Percentiles rank a stretch among this genome's conserved stretches.
Evolutionary conservation across 2,888 invertebrate genomes (phyloP).

Genomic region (Papilio gigon): DNA sequence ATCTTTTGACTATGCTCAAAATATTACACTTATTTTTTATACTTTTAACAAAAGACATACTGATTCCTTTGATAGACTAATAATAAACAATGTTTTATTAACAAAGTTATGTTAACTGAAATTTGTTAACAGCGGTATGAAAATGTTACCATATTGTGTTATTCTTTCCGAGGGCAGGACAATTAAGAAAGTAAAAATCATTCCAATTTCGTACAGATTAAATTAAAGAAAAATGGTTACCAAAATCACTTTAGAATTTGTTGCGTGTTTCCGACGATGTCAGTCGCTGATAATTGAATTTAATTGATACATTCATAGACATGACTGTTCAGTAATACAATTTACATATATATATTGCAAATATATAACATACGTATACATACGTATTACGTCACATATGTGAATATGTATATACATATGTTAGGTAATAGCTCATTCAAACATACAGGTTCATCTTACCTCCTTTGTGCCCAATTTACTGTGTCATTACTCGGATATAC

Average conservation of each 20-base stretch:
- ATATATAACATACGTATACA: too few relatives aligned
- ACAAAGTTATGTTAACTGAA: too few relatives aligned
- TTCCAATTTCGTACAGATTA: neutral
- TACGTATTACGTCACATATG: too few relatives aligned
- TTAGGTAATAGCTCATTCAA: neutral
- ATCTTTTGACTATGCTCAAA: neutral
- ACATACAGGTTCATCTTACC: neutral
- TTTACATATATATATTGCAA: neutral
- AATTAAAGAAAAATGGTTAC: neutral
- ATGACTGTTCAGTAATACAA: neutral
- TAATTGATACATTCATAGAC: neutral
- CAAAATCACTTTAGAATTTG: neutral
- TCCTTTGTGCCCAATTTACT: neutral
- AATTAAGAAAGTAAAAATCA: neutral
- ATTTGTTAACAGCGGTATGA: too few relatives aligned
- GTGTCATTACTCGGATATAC: neutral
- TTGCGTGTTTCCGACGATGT: neutral
- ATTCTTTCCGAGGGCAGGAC: too few relatives aligned
- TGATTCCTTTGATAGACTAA: too few relatives aligned
- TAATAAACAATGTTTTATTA: too few relatives aligned
- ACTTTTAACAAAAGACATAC: too few relatives aligned
- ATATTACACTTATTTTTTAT: neutral
- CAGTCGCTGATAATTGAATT: neutral
- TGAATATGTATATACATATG: too few relatives aligned
- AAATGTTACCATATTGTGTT: too few relatives aligned